These are phyloP conservation scores for Cryptoprocta ferox DNA, from an alignment of 2,797 vertebrate genomes.

Conservation along the genomic window DNA sequence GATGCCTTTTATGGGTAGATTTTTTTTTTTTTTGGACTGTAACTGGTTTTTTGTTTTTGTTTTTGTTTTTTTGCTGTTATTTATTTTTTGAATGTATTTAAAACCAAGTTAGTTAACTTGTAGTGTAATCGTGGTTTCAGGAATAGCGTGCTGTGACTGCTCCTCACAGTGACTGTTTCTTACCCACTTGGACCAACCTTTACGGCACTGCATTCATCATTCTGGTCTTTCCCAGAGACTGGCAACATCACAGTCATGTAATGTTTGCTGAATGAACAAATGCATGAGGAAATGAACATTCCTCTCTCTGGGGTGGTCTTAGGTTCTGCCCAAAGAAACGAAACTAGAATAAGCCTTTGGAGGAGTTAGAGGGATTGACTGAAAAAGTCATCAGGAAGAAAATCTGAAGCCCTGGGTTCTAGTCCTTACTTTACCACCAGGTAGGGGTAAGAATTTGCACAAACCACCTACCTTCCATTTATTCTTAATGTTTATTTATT, in stretches of 20 bases:
- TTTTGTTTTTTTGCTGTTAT: no score
- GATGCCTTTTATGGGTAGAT: neutral
- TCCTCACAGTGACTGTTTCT: neutral
- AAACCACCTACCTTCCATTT: neutral
- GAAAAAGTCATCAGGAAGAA: neutral
- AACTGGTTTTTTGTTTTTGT: neutral
- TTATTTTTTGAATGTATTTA: no score
- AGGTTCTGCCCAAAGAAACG: neutral
- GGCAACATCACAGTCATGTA: neutral
- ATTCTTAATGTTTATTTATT: no score
- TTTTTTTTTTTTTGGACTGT: neutral
- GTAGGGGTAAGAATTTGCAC: neutral
- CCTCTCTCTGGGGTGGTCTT: neutral
- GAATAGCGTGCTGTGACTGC: neutral
- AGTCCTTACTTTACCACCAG: neutral
- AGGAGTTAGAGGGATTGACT: neutral
- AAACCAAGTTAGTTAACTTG: no score
- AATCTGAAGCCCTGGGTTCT: neutral
- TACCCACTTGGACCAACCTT: neutral
- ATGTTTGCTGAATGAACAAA: neutral
- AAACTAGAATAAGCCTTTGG: neutral
- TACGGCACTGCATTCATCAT: neutral
- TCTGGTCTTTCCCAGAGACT: neutral
- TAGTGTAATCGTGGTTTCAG: no score
- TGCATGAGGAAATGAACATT: neutral